A percentile compares a stretch with the other conserved stretches of the same genome.
Evolutionary conservation across 2,113 vertebrate genomes (phyloP).

Genomic region (Penelope pileata): DNA sequence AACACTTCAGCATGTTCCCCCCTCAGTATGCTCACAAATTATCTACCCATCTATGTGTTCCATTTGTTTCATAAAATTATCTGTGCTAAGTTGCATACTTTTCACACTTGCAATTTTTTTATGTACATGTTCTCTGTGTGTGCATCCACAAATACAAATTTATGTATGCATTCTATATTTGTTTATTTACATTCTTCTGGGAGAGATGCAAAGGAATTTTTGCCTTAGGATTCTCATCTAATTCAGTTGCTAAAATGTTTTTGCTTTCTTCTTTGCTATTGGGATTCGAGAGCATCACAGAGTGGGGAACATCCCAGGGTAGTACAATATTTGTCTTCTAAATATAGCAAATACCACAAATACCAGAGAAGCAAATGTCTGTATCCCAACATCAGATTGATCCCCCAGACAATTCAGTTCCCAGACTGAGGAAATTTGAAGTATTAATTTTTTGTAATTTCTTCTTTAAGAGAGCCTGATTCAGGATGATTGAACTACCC

Average conservation of each 20-base stretch:
- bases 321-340: constrained; percentile 67
- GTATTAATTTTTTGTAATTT: constrained; percentile 51
- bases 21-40: neutral
- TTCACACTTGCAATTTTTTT: neutral
- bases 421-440: constrained; percentile 59
- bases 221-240: neutral
- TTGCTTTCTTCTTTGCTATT: constrained; percentile 4
- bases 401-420: constrained; percentile 62
- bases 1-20: neutral
- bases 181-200: constrained; percentile 34
- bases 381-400: constrained; percentile 54
- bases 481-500: neutral
- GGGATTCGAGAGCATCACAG: neutral
- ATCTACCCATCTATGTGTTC: neutral
- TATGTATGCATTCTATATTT: neutral
- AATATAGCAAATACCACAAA: constrained; percentile 68
- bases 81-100: neutral
- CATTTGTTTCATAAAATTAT: neutral
- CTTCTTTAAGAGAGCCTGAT: neutral
- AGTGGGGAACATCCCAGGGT: constrained; percentile 55
- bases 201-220: neutral
- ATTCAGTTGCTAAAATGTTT: neutral
- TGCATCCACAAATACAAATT: neutral
- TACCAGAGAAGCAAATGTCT: constrained; percentile 66
- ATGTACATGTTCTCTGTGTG: neutral